phyloP scores from a whole-genome alignment of 2,113 vertebrate genomes.

The Balaeniceps rex region DNA sequence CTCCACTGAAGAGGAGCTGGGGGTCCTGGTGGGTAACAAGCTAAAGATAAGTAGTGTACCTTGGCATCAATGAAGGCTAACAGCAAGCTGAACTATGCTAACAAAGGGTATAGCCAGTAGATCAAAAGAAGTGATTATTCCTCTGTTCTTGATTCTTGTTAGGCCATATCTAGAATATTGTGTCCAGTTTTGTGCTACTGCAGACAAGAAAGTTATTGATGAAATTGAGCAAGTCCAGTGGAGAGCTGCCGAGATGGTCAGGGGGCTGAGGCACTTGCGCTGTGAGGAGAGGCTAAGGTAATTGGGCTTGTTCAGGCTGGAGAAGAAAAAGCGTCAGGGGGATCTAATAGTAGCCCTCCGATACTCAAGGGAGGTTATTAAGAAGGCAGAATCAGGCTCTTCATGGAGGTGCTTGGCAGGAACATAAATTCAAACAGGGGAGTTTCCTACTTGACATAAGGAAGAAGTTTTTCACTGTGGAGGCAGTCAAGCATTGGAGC shows the following conservation, averaged over 20 bases:
- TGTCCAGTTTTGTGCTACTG: neutral
- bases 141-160: neutral
- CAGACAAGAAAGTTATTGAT: neutral
- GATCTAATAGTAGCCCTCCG: neutral
- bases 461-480: neutral
- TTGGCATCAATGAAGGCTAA: neutral
- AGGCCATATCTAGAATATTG: neutral
- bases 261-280: neutral
- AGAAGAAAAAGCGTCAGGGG: neutral
- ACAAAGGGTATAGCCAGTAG: neutral
- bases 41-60: neutral
- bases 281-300: neutral
- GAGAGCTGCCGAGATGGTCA: neutral
- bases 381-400: neutral
- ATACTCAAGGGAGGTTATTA: neutral
- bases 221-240: neutral
- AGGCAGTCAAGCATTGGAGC: neutral
- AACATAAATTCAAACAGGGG: neutral
- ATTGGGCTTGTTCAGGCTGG: neutral
- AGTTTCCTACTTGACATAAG: neutral
- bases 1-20: neutral
- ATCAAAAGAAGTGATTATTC: neutral
- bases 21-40: neutral
- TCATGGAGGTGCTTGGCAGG: neutral
- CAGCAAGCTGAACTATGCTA: neutral